phyloP scores from a whole-genome alignment of 35 echinoderm and acorn worm genomes.

The Holothuria glaberrima region DNA sequence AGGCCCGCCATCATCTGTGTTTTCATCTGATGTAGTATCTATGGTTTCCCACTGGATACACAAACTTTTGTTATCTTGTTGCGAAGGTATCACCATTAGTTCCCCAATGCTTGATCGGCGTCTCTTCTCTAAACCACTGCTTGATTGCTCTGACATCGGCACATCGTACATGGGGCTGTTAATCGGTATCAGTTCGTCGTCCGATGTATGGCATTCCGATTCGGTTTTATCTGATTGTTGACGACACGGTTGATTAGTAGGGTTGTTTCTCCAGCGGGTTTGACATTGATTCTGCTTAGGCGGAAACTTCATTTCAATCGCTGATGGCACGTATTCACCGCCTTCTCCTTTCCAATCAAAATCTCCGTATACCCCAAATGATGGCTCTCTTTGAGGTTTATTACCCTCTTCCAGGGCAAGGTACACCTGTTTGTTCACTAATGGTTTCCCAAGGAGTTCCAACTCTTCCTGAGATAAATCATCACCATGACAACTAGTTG shows the following conservation, averaged over 20 bases:
- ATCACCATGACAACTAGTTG: neutral
- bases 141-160: neutral
- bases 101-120: conserved; percentile 12
- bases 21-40: conserved; percentile 23
- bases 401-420: neutral
- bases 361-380: conserved; percentile 32
- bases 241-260: neutral
- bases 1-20: neutral
- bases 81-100: neutral
- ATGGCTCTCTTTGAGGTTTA: conserved; percentile 3
- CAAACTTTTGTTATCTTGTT: neutral
- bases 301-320: conserved; percentile 24
- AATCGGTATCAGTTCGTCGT: conserved; percentile 37
- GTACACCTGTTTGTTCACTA: neutral
- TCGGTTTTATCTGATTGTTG: conserved; percentile 19
- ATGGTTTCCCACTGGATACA: conserved; percentile 19
- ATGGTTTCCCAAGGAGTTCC: neutral
- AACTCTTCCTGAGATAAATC: conserved; percentile 32
- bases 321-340: conserved; percentile 23
- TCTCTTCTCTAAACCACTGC: neutral
- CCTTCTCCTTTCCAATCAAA: conserved; percentile 27
- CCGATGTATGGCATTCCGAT: conserved; percentile 30
- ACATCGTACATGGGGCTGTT: conserved; percentile 15
- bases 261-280: neutral
- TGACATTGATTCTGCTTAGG: neutral